Conservation (phyloP, 2,888 invertebrate genomes). For the Chrysotoxum bicinctum region DNA sequence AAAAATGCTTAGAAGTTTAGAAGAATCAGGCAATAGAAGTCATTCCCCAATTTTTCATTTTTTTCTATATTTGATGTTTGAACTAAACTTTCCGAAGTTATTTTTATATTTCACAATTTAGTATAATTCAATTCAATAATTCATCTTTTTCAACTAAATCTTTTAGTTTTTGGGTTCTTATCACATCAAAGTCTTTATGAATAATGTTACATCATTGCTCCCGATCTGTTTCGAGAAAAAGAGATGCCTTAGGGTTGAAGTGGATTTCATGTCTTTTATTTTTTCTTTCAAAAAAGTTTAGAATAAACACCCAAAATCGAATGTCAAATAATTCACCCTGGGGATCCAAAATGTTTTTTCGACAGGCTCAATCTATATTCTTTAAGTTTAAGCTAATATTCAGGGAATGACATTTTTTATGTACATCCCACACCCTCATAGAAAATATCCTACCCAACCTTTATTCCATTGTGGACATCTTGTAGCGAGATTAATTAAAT, state of each 20-base stretch:
- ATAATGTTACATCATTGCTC: slow-evolving; percentile 21
- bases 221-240: neutral
- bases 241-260: neutral
- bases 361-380: neutral
- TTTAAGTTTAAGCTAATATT: slow-evolving; percentile 30
- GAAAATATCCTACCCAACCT: slow-evolving; percentile 2
- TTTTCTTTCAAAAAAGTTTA: slow-evolving; percentile 23
- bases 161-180: neutral
- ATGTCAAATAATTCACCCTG: slow-evolving; percentile 43
- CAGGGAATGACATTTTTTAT: slow-evolving; percentile 18
- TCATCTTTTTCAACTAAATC: slow-evolving; percentile 4
- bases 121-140: neutral
- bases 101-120: slow-evolving; percentile 2
- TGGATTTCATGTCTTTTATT: neutral
- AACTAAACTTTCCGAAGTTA: neutral
- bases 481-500: slow-evolving; percentile 68
- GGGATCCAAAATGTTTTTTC: slow-evolving; percentile 14
- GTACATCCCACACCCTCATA: neutral
- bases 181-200: neutral
- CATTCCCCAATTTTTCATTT: neutral
- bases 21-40: too few relatives aligned
- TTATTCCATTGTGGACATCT: slow-evolving; percentile 42
- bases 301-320: slow-evolving; percentile 18
- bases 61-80: neutral
- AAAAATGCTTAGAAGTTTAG: too few relatives aligned